Conservation (phyloP, 2,888 invertebrate genomes). For the Brachyptera putata region DNA sequence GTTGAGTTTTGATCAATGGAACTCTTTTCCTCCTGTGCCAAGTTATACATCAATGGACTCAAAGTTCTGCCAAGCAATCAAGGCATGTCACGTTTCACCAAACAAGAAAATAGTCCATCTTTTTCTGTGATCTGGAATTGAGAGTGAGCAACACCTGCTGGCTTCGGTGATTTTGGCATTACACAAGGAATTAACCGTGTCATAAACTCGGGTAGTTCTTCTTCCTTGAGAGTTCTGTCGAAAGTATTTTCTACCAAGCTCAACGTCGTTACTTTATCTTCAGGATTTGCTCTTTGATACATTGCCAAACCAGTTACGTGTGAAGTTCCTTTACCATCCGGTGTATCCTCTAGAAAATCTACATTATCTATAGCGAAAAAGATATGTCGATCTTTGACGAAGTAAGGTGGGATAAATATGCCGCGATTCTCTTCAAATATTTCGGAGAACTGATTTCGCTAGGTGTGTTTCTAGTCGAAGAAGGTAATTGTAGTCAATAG, state of each 20-base stretch:
- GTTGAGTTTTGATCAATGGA: no score
- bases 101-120: background rate
- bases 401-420: constrained; percentile 20
- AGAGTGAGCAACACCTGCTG: background rate
- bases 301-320: constrained; percentile 24
- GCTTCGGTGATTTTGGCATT: constrained; percentile 18
- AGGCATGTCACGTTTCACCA: background rate
- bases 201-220: background rate
- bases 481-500: constrained; percentile 18
- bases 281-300: constrained; percentile 21
- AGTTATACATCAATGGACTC: no score
- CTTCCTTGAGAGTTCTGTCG: constrained; percentile 5
- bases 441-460: constrained; percentile 13
- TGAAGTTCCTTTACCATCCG: constrained; percentile 24
- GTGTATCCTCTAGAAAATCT: constrained; percentile 27
- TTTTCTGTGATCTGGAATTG: background rate
- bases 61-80: constrained; percentile 19
- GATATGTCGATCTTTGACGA: constrained; percentile 23
- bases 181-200: constrained; percentile 5
- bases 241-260: no score
- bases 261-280: constrained; percentile 15
- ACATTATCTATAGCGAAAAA: constrained; percentile 28
- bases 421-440: constrained; percentile 19
- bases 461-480: constrained; percentile 15
- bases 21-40: background rate